phyloP scores from a whole-genome alignment of 1,140 invertebrate species.

The Schlechtendalia chinensis region DNA sequence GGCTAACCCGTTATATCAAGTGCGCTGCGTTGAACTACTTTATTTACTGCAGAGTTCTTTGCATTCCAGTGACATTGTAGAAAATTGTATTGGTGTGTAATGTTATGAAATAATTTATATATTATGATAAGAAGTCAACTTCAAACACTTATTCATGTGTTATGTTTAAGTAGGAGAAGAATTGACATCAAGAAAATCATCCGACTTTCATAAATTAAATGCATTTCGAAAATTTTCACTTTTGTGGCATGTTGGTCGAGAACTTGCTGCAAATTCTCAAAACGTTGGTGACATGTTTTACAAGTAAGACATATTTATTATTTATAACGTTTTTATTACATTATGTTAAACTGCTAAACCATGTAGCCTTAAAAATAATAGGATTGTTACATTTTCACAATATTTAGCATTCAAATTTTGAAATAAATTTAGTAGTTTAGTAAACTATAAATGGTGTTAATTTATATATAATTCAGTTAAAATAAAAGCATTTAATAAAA shows the following conservation, averaged over 20 bases:
- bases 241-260: conserved; percentile 77
- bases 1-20: conserved; percentile 62
- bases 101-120: conserved; percentile 51
- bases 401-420: no score
- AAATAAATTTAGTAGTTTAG: no score
- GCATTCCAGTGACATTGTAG: conserved; percentile 63
- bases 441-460: no score
- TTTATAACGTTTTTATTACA: not conserved
- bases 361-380: no score
- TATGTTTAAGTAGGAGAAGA: conserved; percentile 42
- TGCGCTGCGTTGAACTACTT: conserved; percentile 67
- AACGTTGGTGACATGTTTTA: conserved; percentile 54
- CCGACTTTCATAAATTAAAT: conserved; percentile 61
- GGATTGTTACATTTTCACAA: no score
- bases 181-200: conserved; percentile 51
- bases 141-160: no score
- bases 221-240: conserved; percentile 74
- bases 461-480: no score
- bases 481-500: no score
- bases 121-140: no score
- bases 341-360: no score
- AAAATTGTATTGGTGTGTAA: conserved; percentile 67
- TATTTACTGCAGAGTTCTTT: conserved; percentile 71
- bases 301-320: conserved; percentile 51
- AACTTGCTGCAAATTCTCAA: conserved; percentile 57